These are phyloP conservation scores for Sipha flava DNA, from an alignment of 1,140 invertebrate genomes.

Conservation along the genomic window DNA sequence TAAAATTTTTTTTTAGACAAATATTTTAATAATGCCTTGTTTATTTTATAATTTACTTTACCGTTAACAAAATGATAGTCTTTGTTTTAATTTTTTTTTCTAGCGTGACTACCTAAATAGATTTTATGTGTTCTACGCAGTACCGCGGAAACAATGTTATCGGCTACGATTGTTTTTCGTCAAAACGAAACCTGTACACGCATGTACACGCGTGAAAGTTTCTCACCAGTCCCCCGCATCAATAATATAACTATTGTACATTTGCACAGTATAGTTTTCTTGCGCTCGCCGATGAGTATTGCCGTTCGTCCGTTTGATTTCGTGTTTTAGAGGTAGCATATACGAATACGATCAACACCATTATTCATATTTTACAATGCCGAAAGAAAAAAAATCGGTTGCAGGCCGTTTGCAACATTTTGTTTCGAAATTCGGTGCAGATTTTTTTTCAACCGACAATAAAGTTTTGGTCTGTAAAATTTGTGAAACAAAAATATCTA, in stretches of 20 bases:
- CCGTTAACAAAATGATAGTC: constrained; percentile 34
- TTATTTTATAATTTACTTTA: background rate
- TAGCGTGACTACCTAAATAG: background rate
- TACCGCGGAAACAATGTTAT: background rate
- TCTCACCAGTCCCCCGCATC: too few relatives aligned
- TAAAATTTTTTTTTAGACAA: background rate
- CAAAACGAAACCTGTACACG: background rate
- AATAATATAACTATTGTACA: too few relatives aligned
- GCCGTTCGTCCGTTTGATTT: background rate
- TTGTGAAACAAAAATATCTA: too few relatives aligned
- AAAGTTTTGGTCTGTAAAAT: too few relatives aligned
- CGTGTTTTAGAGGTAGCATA: too few relatives aligned
- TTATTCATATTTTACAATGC: background rate
- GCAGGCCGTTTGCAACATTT: background rate
- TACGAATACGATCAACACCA: too few relatives aligned
- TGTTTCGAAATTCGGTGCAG: background rate
- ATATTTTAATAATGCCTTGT: background rate
- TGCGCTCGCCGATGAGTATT: too few relatives aligned
- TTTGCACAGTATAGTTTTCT: too few relatives aligned
- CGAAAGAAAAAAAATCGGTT: background rate
- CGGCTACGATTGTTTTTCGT: background rate
- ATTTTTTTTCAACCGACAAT: background rate
- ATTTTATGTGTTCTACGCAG: background rate
- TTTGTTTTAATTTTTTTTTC: background rate
- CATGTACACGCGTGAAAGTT: background rate